These are phyloP conservation scores for Daktulosphaira vitifoliae DNA, from an alignment of 1,140 invertebrate genomes.

Conservation along the genomic window DNA sequence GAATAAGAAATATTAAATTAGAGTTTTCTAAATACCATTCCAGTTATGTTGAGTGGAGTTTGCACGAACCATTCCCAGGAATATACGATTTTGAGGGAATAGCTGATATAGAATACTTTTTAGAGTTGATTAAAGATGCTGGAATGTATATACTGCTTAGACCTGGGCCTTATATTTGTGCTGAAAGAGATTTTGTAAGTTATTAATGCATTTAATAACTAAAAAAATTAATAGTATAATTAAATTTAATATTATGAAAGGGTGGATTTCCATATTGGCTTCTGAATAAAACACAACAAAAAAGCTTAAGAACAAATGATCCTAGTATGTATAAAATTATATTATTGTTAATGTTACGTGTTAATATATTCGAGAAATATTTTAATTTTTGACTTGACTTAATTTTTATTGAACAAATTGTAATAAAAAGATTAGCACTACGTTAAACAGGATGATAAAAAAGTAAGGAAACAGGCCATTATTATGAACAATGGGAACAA, in stretches of 20 bases:
- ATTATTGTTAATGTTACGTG: no score
- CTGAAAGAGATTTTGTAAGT: conserved; percentile 56
- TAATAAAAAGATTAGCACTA: no score
- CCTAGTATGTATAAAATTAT: no score
- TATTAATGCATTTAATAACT: not conserved
- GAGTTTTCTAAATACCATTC: no score
- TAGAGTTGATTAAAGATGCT: conserved; percentile 45
- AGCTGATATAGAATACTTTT: conserved; percentile 39
- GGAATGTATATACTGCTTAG: conserved; percentile 47
- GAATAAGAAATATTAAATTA: no score
- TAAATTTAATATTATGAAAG: conserved; percentile 44
- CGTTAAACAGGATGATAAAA: no score
- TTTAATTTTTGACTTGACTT: no score
- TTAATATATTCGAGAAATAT: no score
- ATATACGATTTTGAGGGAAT: conserved; percentile 34
- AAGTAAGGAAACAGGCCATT: no score
- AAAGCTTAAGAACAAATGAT: conserved; percentile 58
- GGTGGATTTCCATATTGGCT: conserved; percentile 81
- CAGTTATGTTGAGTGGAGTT: conserved; percentile 37
- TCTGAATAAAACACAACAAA: conserved; percentile 56
- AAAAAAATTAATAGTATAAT: no score
- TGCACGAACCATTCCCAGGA: conserved; percentile 36
- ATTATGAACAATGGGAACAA: no score
- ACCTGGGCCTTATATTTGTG: conserved; percentile 49
- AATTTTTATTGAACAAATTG: no score